Percentiles rank a stretch among this genome's conserved stretches.
Conservation (phyloP, 2,888 invertebrate genomes). For the Sericinus montela region DNA sequence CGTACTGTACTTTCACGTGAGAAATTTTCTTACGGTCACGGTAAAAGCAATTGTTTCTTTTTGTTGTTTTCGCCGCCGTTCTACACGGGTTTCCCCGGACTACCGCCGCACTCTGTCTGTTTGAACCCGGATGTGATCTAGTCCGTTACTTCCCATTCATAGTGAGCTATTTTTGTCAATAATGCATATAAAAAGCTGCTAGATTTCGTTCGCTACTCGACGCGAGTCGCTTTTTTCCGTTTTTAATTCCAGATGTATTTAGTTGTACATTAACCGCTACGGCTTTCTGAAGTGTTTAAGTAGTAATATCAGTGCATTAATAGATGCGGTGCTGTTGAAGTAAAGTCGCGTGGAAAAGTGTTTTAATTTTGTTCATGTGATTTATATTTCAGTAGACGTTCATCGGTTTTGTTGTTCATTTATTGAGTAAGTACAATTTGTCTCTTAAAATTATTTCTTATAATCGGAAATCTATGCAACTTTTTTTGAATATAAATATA, state of each 20-base stretch:
- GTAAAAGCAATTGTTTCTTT: slow-evolving; percentile 1
- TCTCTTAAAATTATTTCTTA: no score
- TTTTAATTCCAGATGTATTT: slow-evolving; percentile 11
- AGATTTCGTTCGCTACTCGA: slow-evolving; percentile 17
- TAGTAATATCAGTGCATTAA: no score
- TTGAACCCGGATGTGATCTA: slow-evolving; percentile 53
- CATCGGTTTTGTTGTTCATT: no score
- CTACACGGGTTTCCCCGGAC: slow-evolving; percentile 28
- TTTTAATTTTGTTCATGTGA: no score
- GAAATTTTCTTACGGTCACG: slow-evolving; percentile 7
- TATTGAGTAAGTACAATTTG: no score
- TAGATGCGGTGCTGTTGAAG: no score
- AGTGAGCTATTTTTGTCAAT: slow-evolving; percentile 34
- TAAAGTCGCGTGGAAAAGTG: no score
- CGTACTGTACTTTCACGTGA: background rate
- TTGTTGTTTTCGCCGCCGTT: background rate
- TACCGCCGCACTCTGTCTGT: slow-evolving; percentile 30
- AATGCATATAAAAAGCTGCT: slow-evolving; percentile 33
- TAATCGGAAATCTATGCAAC: no score
- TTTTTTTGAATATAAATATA: no score
- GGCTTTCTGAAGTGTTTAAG: background rate
- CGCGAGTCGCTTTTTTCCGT: slow-evolving; percentile 1
- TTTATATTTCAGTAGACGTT: no score
- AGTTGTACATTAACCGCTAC: slow-evolving; percentile 3
- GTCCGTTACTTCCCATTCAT: slow-evolving; percentile 43